Conservation (phyloP, 2,888 invertebrate species). For the Sesia bembeciformis region DNA sequence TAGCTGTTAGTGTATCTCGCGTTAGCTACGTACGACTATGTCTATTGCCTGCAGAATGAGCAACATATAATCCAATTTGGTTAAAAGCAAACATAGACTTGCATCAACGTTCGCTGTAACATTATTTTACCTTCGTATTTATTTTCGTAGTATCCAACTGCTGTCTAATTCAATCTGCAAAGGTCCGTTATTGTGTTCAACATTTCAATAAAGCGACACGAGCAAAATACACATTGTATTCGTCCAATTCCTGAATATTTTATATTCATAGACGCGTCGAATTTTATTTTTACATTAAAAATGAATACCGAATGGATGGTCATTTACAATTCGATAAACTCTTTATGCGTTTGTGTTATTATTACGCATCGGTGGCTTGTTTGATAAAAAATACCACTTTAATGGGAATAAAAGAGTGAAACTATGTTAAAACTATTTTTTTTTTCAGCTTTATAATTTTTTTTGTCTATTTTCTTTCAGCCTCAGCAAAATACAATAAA, state of each 20-base stretch:
- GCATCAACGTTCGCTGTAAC: conserved; percentile 15
- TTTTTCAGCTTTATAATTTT: too few relatives aligned
- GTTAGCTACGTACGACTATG: too few relatives aligned
- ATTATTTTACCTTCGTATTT: conserved; percentile 23
- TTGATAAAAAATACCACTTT: background rate
- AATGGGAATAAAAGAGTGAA: background rate
- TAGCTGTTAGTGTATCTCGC: too few relatives aligned
- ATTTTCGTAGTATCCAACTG: conserved; percentile 18
- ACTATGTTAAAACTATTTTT: too few relatives aligned
- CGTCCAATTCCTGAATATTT: background rate
- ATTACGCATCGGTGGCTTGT: background rate
- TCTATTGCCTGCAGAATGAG: background rate
- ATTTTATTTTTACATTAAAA: background rate
- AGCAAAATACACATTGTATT: background rate
- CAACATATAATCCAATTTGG: conserved; percentile 25
- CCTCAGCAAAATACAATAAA: too few relatives aligned
- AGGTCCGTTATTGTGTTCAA: background rate
- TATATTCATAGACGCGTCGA: background rate
- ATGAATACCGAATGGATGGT: background rate
- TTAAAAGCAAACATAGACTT: conserved; percentile 36
- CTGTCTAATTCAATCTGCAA: conserved; percentile 21
- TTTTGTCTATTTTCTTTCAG: too few relatives aligned
- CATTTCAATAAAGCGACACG: background rate
- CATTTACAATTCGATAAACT: background rate
- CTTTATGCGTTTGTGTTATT: background rate